Evolutionary conservation across 2,113 vertebrate species (phyloP).

Genomic region (Porphyrio hochstetteri): DNA sequence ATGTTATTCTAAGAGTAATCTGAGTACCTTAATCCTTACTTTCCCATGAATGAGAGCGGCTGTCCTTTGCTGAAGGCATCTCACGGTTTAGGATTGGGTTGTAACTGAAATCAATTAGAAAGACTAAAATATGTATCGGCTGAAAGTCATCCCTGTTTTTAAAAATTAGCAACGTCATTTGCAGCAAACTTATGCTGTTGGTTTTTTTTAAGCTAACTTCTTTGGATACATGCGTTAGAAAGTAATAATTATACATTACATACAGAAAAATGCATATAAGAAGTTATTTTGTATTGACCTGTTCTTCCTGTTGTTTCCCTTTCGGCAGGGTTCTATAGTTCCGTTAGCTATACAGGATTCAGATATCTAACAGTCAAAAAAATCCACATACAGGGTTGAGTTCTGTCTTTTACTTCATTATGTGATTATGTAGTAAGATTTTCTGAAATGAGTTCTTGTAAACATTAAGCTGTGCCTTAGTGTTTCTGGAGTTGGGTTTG

Average conservation of each 20-base stretch:
- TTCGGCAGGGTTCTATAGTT: not conserved
- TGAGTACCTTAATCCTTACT: not conserved
- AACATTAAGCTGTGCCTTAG: not conserved
- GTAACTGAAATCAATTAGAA: not conserved
- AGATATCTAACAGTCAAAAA: not conserved
- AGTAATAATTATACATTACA: not conserved
- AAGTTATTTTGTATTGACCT: not conserved
- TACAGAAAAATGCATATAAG: not conserved
- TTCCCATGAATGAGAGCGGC: not conserved
- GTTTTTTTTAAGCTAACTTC: not conserved
- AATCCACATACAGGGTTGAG: not conserved
- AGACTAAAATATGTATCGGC: not conserved
- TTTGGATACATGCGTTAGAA: not conserved
- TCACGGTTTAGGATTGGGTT: not conserved
- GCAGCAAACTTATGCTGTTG: not conserved
- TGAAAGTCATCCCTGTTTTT: not conserved
- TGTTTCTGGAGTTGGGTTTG: not conserved
- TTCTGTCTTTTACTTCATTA: not conserved
- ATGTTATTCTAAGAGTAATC: not conserved
- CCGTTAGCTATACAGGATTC: not conserved
- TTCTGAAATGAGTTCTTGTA: not conserved
- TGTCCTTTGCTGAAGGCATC: constrained; percentile 1
- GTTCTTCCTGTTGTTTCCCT: not conserved
- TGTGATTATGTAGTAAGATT: not conserved
- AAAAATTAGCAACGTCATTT: not conserved